Conservation (phyloP, 2,113 vertebrate species). For the Marmota monax region DNA sequence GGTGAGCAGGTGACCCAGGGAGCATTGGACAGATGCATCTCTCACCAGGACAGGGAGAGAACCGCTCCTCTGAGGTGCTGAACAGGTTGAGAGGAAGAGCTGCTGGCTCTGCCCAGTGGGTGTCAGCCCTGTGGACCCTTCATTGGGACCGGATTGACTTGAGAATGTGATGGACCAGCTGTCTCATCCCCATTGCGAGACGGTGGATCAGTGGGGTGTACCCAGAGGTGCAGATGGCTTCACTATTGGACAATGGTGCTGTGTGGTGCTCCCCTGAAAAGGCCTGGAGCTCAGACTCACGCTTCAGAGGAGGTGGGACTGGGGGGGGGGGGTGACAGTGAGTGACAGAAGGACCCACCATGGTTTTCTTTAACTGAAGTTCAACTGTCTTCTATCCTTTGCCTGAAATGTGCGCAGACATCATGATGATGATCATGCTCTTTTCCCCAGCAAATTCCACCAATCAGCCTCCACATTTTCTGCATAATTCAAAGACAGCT, state of each 20-base stretch:
- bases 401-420: too few species aligned
- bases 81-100: fast-evolving
- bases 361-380: fast-evolving
- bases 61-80: fast-evolving
- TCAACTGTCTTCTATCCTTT: not conserved
- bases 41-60: fast-evolving
- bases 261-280: not conserved
- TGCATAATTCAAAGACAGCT: not conserved
- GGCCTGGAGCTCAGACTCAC: too few species aligned
- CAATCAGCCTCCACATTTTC: not conserved
- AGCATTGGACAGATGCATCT: fast-evolving
- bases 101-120: fast-evolving
- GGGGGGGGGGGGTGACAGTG: not conserved
- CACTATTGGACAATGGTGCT: too few species aligned
- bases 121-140: fast-evolving
- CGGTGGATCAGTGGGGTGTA: too few species aligned
- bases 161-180: too few species aligned
- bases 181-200: too few species aligned
- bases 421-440: not conserved
- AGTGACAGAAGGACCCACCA: fast-evolving
- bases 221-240: too few species aligned
- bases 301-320: not conserved
- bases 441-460: not conserved
- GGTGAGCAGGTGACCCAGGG: fast-evolving
- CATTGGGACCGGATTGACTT: too few species aligned